phyloP scores from a whole-genome alignment of 2,888 invertebrate genomes.

The Caenorhabditis panamensis region DNA sequence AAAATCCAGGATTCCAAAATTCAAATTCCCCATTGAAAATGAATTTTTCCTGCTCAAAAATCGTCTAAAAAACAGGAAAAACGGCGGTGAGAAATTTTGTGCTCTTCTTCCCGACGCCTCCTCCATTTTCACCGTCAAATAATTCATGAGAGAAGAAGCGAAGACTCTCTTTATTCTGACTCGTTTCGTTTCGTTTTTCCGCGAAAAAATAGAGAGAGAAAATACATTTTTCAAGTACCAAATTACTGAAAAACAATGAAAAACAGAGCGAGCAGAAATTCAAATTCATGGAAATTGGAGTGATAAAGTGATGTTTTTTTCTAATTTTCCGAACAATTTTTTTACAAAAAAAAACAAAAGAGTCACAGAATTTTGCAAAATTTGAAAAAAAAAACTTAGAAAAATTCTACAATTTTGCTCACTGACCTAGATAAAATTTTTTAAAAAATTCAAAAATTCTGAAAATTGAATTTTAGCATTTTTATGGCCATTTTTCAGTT shows the following conservation, averaged over 20 bases:
- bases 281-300: too few relatives aligned
- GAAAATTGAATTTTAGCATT: too few relatives aligned
- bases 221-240: background rate
- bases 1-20: too few relatives aligned
- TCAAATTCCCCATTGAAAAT: background rate
- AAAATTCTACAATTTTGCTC: too few relatives aligned
- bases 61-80: background rate
- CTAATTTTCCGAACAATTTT: too few relatives aligned
- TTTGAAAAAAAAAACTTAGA: background rate
- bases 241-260: too few relatives aligned
- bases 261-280: too few relatives aligned
- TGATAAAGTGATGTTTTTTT: too few relatives aligned
- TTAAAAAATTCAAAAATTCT: background rate
- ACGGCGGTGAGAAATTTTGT: background rate
- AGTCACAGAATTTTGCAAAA: too few relatives aligned
- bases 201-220: background rate
- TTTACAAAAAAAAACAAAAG: too few relatives aligned
- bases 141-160: slow-evolving; percentile 31
- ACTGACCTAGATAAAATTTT: background rate
- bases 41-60: too few relatives aligned
- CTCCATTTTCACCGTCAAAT: slow-evolving; percentile 39
- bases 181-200: background rate
- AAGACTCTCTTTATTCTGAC: slow-evolving; percentile 10
- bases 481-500: too few relatives aligned
- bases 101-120: slow-evolving; percentile 9